Percentiles rank a stretch among this genome's conserved stretches.
These are phyloP conservation scores for Pseudomugil gertrudae DNA, from an alignment of 2,797 vertebrate species.

Conservation along the genomic window DNA sequence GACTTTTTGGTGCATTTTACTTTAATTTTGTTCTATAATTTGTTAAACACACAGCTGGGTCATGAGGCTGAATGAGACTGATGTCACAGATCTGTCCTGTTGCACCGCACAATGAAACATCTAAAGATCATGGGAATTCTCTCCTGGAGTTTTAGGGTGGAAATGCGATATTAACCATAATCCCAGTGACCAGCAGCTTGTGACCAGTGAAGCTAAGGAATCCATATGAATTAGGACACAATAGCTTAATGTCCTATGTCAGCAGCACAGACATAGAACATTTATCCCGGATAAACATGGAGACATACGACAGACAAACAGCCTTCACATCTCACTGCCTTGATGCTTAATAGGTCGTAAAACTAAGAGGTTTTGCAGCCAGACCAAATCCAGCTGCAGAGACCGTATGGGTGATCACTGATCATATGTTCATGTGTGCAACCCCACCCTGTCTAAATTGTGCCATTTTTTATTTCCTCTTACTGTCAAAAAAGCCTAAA, in stretches of 20 bases:
- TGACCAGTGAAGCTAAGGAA: constrained; percentile 28
- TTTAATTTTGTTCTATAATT: no score
- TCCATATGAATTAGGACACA: constrained; percentile 34
- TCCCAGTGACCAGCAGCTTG: constrained; percentile 12
- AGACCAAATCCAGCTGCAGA: constrained; percentile 48
- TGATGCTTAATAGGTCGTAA: constrained; percentile 56
- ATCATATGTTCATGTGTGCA: constrained; percentile 3
- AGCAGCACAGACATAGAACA: constrained; percentile 8
- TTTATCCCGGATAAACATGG: constrained; percentile 23
- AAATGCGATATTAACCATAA: neutral
- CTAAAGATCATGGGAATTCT: neutral
- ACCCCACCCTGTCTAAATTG: neutral
- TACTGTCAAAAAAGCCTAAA: constrained; percentile 9
- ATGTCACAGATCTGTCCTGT: neutral
- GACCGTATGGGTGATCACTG: constrained; percentile 17
- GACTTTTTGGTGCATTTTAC: no score
- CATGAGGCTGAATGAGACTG: no score
- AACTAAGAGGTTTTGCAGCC: constrained; percentile 49
- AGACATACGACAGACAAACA: constrained; percentile 38
- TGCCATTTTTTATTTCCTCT: neutral
- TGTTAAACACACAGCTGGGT: no score
- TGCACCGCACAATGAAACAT: constrained; percentile 11
- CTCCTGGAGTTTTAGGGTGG: neutral
- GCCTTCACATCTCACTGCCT: constrained; percentile 13
- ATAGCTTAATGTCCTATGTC: constrained; percentile 17